Evolutionary conservation across 2,797 vertebrate genomes (phyloP).

Genomic region (Echiichthys vipera): DNA sequence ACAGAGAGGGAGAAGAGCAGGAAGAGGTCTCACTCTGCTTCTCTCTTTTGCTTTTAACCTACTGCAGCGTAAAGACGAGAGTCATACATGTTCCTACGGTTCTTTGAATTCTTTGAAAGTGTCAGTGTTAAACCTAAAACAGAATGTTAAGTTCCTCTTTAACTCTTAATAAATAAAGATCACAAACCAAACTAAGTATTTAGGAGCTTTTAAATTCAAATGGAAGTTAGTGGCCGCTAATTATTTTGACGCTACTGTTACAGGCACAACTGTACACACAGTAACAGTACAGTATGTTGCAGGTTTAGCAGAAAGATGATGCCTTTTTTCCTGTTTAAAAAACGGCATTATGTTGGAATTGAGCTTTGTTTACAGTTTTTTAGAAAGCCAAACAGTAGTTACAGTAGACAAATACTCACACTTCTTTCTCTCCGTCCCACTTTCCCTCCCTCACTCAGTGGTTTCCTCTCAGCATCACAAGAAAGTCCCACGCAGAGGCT

Average conservation of each 20-base stretch:
- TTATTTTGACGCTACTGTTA: background rate
- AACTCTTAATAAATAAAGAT: background rate
- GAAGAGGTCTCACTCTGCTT: too few relatives aligned
- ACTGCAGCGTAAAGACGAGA: background rate
- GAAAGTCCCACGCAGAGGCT: conserved; percentile 55
- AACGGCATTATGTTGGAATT: background rate
- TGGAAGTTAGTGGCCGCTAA: background rate
- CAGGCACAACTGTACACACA: background rate
- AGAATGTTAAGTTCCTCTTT: background rate
- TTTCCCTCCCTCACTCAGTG: conserved; percentile 31
- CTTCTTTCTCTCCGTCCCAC: conserved; percentile 5
- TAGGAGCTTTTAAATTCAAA: background rate
- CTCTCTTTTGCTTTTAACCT: too few relatives aligned
- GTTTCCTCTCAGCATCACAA: conserved; percentile 61
- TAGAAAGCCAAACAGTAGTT: background rate
- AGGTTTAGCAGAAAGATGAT: background rate
- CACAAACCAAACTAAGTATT: background rate
- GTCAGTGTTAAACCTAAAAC: background rate
- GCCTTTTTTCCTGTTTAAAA: background rate
- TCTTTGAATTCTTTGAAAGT: background rate
- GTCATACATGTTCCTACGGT: background rate
- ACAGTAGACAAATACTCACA: background rate
- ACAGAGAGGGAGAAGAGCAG: too few relatives aligned
- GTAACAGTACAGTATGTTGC: background rate
- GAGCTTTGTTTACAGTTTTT: background rate